Evolutionary conservation across 2,113 vertebrate genomes (phyloP).

Genomic region (Hippolais icterina): DNA sequence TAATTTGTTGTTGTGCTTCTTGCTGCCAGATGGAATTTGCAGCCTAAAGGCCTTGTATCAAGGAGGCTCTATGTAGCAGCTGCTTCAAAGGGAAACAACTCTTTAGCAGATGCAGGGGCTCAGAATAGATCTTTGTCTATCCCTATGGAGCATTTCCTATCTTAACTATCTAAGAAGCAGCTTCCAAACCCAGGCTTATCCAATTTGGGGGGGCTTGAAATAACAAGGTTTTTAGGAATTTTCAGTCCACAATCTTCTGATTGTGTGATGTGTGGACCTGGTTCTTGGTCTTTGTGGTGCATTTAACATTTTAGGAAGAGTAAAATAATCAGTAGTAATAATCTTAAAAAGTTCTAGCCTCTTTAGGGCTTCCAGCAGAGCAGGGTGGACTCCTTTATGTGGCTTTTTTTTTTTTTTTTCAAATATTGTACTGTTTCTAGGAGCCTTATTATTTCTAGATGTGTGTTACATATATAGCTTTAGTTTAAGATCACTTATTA

Average conservation of each 20-base stretch:
- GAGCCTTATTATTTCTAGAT: not conserved
- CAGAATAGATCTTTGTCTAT: conserved; percentile 16
- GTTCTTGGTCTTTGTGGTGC: not conserved
- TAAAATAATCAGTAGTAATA: not conserved
- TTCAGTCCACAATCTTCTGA: not conserved
- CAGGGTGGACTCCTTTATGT: not conserved
- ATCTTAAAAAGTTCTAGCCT: not conserved
- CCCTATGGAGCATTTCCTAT: not conserved
- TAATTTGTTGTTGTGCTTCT: not conserved
- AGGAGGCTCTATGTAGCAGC: conserved; percentile 9
- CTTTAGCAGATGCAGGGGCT: conserved; percentile 32
- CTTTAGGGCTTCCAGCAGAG: not conserved
- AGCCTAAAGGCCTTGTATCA: not conserved
- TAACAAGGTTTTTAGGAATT: not conserved
- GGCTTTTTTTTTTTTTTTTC: not conserved
- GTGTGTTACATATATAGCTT: not conserved
- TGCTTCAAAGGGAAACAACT: not conserved
- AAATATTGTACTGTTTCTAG: not conserved
- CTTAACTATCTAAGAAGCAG: not conserved
- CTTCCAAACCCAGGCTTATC: conserved; percentile 1
- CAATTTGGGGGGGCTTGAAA: not conserved
- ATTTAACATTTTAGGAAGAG: not conserved
- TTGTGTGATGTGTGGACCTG: not conserved
- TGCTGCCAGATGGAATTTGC: conserved; percentile 29
- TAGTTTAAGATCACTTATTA: not conserved